Evolutionary conservation across 1,140 invertebrate genomes (phyloP).

Genomic region (Brachionus asplanchnoidis): DNA sequence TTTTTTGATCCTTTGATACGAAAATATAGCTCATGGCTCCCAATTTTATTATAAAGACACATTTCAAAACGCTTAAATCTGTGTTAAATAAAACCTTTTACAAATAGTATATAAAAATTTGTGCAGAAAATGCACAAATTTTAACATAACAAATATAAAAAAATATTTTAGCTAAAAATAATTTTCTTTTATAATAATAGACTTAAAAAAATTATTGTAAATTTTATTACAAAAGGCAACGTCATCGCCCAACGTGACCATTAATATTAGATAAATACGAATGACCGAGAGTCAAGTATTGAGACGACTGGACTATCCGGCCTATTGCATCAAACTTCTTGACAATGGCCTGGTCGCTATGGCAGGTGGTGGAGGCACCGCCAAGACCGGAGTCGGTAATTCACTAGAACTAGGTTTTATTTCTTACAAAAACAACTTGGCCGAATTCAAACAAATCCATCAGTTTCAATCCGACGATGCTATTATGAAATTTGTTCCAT

Average conservation of each 20-base stretch:
- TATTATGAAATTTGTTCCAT: constrained; percentile 24
- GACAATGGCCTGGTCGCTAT: constrained; percentile 7
- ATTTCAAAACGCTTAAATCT: too few relatives aligned
- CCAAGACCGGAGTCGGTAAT: constrained; percentile 26
- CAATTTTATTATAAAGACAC: too few relatives aligned
- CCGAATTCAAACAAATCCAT: constrained; percentile 31
- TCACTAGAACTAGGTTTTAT: constrained; percentile 12
- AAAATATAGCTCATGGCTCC: too few relatives aligned
- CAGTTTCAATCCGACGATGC: constrained; percentile 17
- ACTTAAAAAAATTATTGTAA: not conserved
- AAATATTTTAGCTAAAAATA: not conserved
- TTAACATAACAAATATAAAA: not conserved
- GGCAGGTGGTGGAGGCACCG: constrained; percentile 7
- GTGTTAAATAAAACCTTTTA: too few relatives aligned
- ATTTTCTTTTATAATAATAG: not conserved
- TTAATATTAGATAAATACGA: not conserved
- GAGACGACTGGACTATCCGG: not conserved
- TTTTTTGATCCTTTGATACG: too few relatives aligned
- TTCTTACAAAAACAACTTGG: not conserved
- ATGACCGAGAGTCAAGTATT: constrained; percentile 24
- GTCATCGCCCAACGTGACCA: not conserved
- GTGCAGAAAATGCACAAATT: not conserved
- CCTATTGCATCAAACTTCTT: constrained; percentile 26
- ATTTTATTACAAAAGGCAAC: not conserved
- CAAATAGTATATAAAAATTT: not conserved